phyloP scores from a whole-genome alignment of 2,797 vertebrate species.

The Thripadectes ignobilis region DNA sequence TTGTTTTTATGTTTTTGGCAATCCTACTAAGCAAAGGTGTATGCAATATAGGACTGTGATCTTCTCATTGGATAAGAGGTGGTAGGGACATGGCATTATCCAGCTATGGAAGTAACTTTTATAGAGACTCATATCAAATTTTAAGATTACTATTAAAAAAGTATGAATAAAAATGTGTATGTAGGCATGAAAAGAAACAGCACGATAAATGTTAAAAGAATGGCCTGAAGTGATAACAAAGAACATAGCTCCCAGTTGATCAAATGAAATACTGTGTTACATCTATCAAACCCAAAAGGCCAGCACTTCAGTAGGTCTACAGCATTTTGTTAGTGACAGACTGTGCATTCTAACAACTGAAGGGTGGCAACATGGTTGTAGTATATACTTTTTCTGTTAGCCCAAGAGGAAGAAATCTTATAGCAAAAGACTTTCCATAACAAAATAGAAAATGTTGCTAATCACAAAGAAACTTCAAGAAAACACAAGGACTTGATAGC shows the following conservation, averaged over 20 bases:
- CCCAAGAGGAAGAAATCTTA: background rate
- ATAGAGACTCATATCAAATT: background rate
- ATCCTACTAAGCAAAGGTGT: background rate
- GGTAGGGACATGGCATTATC: background rate
- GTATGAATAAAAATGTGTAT: background rate
- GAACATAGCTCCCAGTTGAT: background rate
- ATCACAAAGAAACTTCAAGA: background rate
- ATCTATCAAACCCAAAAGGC: background rate
- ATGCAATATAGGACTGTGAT: background rate
- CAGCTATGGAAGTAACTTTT: background rate
- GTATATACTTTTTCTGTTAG: background rate
- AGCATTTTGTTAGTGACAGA: background rate
- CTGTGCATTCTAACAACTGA: background rate
- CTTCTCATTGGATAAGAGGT: background rate
- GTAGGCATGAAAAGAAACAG: background rate
- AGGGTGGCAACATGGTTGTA: background rate
- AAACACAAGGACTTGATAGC: background rate
- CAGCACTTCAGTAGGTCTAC: background rate
- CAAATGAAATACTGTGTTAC: background rate
- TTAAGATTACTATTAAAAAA: background rate
- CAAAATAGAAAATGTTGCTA: background rate
- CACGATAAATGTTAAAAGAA: background rate
- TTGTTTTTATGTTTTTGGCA: background rate
- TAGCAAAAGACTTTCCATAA: background rate
- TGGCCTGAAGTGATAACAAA: background rate